Percentiles rank a stretch among this genome's conserved stretches.
These are phyloP conservation scores for Drosophila kurseongensis DNA, from an alignment of 1,140 invertebrate genomes.

Conservation along the genomic window DNA sequence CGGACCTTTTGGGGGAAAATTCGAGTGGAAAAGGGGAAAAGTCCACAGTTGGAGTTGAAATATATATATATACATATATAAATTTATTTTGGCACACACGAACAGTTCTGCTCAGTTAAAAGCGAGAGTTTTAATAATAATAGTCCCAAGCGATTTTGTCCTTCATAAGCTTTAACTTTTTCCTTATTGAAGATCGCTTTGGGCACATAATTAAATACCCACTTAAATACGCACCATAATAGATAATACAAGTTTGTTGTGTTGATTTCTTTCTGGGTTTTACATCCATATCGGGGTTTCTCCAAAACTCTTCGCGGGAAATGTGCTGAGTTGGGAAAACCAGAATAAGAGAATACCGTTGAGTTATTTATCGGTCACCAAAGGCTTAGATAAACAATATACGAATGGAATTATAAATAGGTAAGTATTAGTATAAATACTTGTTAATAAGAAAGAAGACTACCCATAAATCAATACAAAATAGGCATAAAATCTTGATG, in stretches of 20 bases:
- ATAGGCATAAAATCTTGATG: too few species aligned
- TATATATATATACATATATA: conserved; percentile 3
- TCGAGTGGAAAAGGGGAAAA: not conserved
- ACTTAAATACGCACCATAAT: conserved; percentile 5
- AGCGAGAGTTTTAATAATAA: not conserved
- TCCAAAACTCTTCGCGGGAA: conserved; percentile 2
- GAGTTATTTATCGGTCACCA: conserved; percentile 1
- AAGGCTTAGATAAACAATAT: not conserved
- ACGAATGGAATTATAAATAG: too few species aligned
- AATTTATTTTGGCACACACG: not conserved
- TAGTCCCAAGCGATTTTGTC: not conserved
- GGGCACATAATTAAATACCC: not conserved
- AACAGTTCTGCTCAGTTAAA: not conserved
- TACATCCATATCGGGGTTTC: conserved; percentile 25
- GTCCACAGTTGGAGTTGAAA: not conserved
- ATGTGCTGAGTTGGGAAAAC: conserved; percentile 11
- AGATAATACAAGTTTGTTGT: not conserved
- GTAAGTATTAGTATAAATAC: too few species aligned
- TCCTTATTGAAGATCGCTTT: not conserved
- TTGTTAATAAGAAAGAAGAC: too few species aligned
- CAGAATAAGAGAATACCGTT: not conserved
- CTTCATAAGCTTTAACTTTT: too few species aligned
- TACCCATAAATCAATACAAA: too few species aligned
- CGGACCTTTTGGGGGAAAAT: not conserved
- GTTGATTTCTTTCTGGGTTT: conserved; percentile 11